A percentile compares a stretch with the other conserved stretches of the same genome.
These are phyloP conservation scores for Takifugu bimaculatus DNA, from an alignment of 2,113 vertebrate genomes.

Conservation along the genomic window DNA sequence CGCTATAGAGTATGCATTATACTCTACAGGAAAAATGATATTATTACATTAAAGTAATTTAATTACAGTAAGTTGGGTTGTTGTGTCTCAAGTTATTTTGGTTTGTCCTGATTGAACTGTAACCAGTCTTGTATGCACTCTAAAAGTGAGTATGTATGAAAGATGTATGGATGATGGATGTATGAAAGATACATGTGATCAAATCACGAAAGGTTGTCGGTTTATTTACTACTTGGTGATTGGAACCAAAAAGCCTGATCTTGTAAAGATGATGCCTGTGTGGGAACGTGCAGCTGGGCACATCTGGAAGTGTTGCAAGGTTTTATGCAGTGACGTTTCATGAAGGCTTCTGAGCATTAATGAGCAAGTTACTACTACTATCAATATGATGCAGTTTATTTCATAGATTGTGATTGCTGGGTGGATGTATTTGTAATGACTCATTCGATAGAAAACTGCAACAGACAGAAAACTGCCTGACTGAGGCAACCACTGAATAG, in stretches of 20 bases:
- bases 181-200: too few relatives aligned
- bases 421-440: constrained; percentile 1
- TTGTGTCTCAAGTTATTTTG: constrained; percentile 21
- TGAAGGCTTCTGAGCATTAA: constrained; percentile 27
- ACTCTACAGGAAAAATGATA: too few relatives aligned
- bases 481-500: constrained; percentile 57
- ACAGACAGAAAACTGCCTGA: constrained; percentile 13
- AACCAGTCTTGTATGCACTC: too few relatives aligned
- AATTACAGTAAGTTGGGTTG: constrained; percentile 20
- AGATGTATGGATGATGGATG: not conserved
- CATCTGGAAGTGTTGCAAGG: constrained; percentile 44
- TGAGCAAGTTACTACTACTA: not conserved
- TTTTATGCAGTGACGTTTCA: constrained; percentile 34
- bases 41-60: too few relatives aligned
- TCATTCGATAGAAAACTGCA: constrained; percentile 8
- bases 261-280: constrained; percentile 34
- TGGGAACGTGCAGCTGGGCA: constrained; percentile 38
- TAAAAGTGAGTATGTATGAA: too few relatives aligned
- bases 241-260: too few relatives aligned
- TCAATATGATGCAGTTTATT: not conserved
- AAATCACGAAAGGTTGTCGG: too few relatives aligned
- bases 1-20: too few relatives aligned
- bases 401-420: not conserved
- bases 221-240: too few relatives aligned
- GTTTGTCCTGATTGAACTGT: constrained; percentile 8